A percentile compares a stretch with the other conserved stretches of the same genome.
Evolutionary conservation across 2,113 vertebrate genomes (phyloP).

Genomic region (Neofelis nebulosa): DNA sequence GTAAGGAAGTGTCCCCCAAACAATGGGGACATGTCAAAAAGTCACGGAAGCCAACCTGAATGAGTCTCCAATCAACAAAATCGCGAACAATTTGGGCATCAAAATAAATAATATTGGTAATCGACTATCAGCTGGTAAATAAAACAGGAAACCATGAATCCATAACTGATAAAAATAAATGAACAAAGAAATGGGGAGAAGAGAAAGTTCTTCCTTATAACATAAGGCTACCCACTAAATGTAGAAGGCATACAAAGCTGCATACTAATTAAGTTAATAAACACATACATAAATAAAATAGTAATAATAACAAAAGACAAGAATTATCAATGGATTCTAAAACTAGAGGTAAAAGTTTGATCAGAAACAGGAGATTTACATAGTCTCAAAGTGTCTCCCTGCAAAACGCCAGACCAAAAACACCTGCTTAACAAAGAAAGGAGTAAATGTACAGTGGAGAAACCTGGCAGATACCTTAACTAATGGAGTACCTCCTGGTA

Average conservation of each 20-base stretch:
- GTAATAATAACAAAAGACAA: background rate
- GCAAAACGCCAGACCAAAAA: background rate
- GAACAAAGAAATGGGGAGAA: background rate
- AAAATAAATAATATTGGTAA: background rate
- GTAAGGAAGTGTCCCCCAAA: background rate
- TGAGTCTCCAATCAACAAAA: background rate
- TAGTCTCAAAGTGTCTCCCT: background rate
- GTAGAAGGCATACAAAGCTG: background rate
- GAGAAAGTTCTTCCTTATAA: background rate
- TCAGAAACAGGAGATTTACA: background rate
- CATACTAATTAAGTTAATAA: background rate
- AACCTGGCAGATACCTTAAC: background rate
- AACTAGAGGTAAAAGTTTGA: background rate
- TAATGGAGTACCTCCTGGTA: no score
- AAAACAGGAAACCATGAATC: background rate
- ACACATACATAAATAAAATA: no score
- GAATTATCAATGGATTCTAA: background rate
- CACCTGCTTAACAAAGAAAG: background rate
- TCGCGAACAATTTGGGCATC: background rate
- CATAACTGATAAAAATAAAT: background rate
- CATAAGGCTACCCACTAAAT: background rate
- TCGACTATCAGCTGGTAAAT: background rate
- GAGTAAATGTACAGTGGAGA: background rate
- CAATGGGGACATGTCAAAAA: background rate
- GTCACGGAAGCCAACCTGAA: background rate